Evolutionary conservation across 2,113 vertebrate species (phyloP).

Genomic region (Podarcis cretensis): DNA sequence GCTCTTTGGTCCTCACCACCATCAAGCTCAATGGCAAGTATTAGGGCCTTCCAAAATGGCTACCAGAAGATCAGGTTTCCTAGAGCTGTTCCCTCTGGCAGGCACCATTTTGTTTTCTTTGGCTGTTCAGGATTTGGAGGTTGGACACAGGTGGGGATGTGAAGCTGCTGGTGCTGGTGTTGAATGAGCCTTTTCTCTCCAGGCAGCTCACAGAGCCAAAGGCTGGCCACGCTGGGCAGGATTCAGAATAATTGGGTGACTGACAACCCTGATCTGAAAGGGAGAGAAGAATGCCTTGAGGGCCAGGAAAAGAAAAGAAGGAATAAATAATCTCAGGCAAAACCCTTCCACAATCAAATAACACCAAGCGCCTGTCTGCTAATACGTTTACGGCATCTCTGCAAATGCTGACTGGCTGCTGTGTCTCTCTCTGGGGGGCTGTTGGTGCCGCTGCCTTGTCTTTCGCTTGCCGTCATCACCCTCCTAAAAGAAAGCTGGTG

Average conservation of each 20-base stretch:
- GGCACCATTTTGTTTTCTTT: neutral
- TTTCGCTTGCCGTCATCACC: neutral
- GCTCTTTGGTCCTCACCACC: neutral
- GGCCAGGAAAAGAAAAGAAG: neutral
- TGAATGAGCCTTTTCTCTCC: neutral
- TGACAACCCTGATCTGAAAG: accelerated
- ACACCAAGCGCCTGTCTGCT: neutral
- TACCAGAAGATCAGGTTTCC: neutral
- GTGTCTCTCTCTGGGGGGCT: neutral
- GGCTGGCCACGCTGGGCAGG: no score
- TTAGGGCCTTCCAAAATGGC: neutral
- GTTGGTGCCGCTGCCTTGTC: neutral
- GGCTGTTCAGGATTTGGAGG: no score
- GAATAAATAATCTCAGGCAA: neutral
- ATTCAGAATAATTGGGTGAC: neutral
- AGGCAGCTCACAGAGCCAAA: neutral
- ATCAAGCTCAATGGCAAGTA: neutral
- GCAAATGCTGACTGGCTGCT: neutral
- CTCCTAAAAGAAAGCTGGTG: neutral
- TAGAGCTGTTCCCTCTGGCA: neutral
- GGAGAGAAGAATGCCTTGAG: neutral
- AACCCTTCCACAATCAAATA: neutral
- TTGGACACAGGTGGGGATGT: neutral
- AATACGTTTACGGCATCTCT: neutral
- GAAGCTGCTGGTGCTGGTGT: neutral